A percentile compares a stretch with the other conserved stretches of the same genome.
These are phyloP conservation scores for Furnarius figulus DNA, from an alignment of 2,113 vertebrate genomes.

Conservation along the genomic window DNA sequence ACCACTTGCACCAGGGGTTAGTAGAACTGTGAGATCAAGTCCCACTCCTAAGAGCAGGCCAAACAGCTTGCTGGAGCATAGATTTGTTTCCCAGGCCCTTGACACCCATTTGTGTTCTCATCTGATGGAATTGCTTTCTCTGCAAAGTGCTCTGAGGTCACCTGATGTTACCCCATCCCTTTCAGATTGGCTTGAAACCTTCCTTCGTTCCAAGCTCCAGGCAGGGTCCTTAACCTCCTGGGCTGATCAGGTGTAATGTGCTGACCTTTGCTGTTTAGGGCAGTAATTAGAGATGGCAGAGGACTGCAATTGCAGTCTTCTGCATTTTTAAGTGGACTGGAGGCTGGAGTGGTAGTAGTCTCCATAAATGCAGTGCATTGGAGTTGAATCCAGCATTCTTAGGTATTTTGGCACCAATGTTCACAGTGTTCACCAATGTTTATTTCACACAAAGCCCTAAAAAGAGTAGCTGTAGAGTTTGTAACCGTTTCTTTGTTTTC, in stretches of 20 bases:
- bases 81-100: neutral
- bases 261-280: slow-evolving; percentile 1
- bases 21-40: neutral
- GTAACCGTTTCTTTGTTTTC: neutral
- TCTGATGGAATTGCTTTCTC: neutral
- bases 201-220: neutral
- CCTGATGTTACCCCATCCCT: neutral
- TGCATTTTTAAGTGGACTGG: neutral
- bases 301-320: neutral
- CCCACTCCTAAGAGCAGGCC: neutral
- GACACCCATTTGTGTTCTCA: neutral
- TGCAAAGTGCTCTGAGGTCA: neutral
- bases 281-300: slow-evolving; percentile 29
- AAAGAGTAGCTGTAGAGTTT: neutral
- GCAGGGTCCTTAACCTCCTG: neutral
- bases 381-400: neutral
- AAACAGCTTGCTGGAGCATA: neutral
- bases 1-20: fast-evolving
- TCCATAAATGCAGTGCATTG: neutral
- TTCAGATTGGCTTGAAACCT: neutral
- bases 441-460: neutral
- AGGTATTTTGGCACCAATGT: neutral
- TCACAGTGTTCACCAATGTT: neutral
- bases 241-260: slow-evolving; percentile 38
- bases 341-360: neutral